Evolutionary conservation across 2,113 vertebrate genomes (phyloP).

Genomic region (Heterocephalus glaber): DNA sequence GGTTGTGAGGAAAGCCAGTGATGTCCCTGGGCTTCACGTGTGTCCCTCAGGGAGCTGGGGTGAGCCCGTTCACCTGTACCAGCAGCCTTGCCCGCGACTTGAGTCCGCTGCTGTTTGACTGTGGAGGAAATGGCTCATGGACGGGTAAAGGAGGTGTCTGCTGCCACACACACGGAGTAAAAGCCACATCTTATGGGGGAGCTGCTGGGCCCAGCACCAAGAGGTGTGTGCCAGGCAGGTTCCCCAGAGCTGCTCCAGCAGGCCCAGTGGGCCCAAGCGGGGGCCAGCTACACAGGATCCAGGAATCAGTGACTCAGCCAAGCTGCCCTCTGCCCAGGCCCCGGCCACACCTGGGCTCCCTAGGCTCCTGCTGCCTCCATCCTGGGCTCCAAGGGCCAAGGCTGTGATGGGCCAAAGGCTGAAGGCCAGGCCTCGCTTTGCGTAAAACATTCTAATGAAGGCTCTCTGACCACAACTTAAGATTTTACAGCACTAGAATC

Average conservation of each 20-base stretch:
- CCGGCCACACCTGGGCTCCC: neutral
- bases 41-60: neutral
- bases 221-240: neutral
- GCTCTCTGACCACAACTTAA: neutral
- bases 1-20: too few relatives aligned
- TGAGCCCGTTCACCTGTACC: rapidly evolving
- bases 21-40: neutral
- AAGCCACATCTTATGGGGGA: neutral
- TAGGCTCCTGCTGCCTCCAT: too few relatives aligned
- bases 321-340: neutral
- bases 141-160: neutral
- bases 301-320: neutral
- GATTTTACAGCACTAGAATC: neutral
- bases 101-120: neutral
- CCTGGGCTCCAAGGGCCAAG: neutral
- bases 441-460: neutral
- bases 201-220: rapidly evolving
- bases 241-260: neutral
- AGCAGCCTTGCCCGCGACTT: neutral
- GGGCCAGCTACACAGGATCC: too few relatives aligned
- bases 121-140: neutral
- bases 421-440: neutral
- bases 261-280: neutral
- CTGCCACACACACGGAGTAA: neutral
- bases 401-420: neutral